phyloP scores from a whole-genome alignment of 30 jellyfish, hydroid and myxozoan species.

The Turritopsis rubra region DNA sequence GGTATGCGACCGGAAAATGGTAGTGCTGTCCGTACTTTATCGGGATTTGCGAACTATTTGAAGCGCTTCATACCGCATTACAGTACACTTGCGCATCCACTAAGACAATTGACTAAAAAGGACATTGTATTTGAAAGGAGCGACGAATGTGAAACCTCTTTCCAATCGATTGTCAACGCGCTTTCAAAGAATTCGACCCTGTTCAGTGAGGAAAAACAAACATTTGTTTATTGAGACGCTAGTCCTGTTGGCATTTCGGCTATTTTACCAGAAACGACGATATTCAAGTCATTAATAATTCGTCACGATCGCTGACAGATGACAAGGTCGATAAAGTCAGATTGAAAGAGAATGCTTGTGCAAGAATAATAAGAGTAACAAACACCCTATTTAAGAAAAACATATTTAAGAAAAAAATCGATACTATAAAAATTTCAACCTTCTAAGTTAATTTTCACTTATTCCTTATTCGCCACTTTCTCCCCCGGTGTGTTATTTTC shows the following conservation, averaged over 20 bases:
- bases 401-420: no score
- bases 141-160: background rate
- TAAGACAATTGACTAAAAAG: conserved; percentile 8
- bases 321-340: background rate
- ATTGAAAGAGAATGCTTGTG: background rate
- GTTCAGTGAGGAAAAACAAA: no score
- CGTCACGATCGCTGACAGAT: background rate
- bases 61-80: conserved; percentile 26
- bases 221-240: no score
- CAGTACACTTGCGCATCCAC: conserved; percentile 20
- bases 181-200: background rate
- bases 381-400: no score
- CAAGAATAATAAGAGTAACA: no score
- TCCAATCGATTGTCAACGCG: background rate
- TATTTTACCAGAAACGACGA: no score
- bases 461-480: no score
- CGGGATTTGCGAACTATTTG: conserved; percentile 31
- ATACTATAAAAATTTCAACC: no score
- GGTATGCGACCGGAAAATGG: conserved; percentile 6
- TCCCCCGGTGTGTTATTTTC: no score
- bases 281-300: no score
- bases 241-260: no score
- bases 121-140: conserved; percentile 31
- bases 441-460: no score
- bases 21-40: background rate